Evolutionary conservation across 2,888 invertebrate species (phyloP).

Genomic region (Calameuta idolon): DNA sequence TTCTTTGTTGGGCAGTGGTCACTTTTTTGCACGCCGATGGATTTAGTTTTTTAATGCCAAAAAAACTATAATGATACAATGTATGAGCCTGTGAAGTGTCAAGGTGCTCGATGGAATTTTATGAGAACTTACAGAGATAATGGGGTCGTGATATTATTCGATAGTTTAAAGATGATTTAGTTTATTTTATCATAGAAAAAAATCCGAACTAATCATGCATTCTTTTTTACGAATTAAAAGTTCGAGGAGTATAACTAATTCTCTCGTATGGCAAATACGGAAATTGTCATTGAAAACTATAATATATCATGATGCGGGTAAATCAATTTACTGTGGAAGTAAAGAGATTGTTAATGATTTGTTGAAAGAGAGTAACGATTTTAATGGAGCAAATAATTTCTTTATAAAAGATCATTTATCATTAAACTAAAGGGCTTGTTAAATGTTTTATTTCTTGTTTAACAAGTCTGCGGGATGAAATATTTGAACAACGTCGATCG

Average conservation of each 20-base stretch:
- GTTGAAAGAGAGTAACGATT: background rate
- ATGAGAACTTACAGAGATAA: background rate
- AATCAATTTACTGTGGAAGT: background rate
- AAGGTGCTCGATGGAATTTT: background rate
- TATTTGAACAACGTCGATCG: slow-evolving; percentile 37
- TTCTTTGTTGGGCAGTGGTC: background rate
- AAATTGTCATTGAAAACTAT: background rate
- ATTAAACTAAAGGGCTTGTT: background rate
- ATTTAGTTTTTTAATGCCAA: background rate
- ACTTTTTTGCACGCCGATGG: background rate
- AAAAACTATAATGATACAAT: background rate
- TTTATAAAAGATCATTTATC: background rate
- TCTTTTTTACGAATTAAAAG: background rate
- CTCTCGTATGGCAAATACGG: background rate
- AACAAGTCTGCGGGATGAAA: background rate
- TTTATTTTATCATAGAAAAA: background rate
- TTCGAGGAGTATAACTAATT: background rate
- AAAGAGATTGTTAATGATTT: background rate
- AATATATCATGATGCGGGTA: background rate
- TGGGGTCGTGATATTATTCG: background rate
- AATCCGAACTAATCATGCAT: too few species aligned
- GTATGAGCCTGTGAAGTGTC: background rate
- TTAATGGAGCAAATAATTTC: background rate
- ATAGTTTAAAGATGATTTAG: background rate
- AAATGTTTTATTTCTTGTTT: background rate